Percentiles rank a stretch among this genome's conserved stretches.
phyloP scores from a whole-genome alignment of 1,140 invertebrate species.

The Zaprionus kolodkinae region DNA sequence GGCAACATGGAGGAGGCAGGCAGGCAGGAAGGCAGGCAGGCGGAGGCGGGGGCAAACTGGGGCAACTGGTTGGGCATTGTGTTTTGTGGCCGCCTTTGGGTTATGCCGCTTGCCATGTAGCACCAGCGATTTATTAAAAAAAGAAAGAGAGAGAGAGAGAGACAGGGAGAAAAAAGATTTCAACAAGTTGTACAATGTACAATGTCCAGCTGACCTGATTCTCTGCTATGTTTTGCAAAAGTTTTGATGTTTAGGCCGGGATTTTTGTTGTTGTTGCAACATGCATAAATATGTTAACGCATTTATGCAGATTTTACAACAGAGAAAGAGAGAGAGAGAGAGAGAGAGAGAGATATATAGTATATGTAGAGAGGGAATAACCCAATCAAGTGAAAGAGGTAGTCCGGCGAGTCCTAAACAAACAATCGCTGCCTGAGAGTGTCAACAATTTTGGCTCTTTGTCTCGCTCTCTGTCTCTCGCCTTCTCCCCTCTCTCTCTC shows the following conservation, averaged over 20 bases:
- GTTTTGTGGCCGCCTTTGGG: slow-evolving; percentile 65
- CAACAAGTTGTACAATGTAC: slow-evolving; percentile 69
- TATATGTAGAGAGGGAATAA: too few relatives aligned
- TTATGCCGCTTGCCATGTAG: slow-evolving; percentile 43
- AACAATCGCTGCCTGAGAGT: slow-evolving; percentile 49
- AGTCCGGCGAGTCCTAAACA: slow-evolving; percentile 61
- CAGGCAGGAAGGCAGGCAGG: too few relatives aligned
- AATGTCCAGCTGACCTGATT: slow-evolving; percentile 75
- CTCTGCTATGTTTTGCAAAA: slow-evolving; percentile 22
- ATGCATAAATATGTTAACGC: slow-evolving; percentile 15
- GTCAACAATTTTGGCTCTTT: slow-evolving; percentile 56
- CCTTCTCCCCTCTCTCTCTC: background rate
- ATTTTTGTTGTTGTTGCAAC: slow-evolving; percentile 25
- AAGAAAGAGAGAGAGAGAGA: background rate
- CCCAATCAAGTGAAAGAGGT: slow-evolving; percentile 2
- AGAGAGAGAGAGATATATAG: slow-evolving; percentile 4
- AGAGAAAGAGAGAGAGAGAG: slow-evolving; percentile 12
- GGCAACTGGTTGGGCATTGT: slow-evolving; percentile 66
- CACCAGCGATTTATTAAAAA: slow-evolving; percentile 47
- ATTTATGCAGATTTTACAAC: background rate
- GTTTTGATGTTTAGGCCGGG: slow-evolving; percentile 38
- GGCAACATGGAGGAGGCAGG: background rate
- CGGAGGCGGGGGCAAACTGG: background rate
- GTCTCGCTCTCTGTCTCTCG: background rate
- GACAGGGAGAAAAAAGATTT: slow-evolving; percentile 54